phyloP scores from a whole-genome alignment of 2,113 vertebrate genomes.

The Panthera tigris region DNA sequence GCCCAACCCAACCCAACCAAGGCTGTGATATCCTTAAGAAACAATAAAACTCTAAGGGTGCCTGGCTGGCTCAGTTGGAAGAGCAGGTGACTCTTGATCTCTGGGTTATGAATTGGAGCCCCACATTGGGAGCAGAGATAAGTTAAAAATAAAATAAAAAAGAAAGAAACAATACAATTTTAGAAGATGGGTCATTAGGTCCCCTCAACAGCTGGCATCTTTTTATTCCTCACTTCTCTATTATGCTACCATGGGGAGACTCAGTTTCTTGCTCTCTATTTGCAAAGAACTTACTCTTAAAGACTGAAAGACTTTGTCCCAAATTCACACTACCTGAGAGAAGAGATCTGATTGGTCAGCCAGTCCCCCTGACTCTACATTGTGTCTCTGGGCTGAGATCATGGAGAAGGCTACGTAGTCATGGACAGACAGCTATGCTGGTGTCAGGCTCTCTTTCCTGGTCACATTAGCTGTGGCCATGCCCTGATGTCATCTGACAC shows the following conservation, averaged over 20 bases:
- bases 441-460: neutral
- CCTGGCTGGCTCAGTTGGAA: too few species aligned
- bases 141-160: too few species aligned
- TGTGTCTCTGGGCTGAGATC: neutral
- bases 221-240: neutral
- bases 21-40: neutral
- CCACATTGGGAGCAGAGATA: too few species aligned
- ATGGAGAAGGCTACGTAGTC: neutral
- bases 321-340: neutral
- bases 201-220: neutral
- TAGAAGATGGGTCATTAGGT: neutral
- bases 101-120: too few species aligned
- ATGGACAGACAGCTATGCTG: neutral
- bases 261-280: neutral
- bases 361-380: too few species aligned
- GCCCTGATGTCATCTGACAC: neutral
- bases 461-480: neutral
- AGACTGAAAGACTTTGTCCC: neutral
- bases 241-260: neutral
- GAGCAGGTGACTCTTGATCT: too few species aligned
- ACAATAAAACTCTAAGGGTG: neutral
- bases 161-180: neutral
- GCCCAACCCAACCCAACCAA: rapidly evolving
- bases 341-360: neutral
- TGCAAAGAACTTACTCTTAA: neutral